Evolutionary conservation across 2,888 invertebrate species (phyloP), one percentile per base, ranked within the genome.

Genomic region (Trachelus tabidus): DNA sequence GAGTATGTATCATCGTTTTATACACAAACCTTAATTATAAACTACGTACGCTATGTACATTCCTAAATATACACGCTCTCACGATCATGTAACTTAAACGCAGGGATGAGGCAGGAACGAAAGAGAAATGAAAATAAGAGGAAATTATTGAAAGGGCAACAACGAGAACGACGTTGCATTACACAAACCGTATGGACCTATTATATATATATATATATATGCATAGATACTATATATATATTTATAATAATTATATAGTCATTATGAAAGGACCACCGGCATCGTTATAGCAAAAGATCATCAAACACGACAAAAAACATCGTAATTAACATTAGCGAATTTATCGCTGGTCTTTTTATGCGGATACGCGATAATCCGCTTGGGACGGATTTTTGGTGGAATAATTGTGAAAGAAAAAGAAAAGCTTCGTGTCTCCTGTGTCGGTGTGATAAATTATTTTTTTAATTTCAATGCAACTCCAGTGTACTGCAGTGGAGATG

Each of bases 1-100:
- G 79, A 90, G 89, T 89, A 89, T 89, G 90, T 91, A 91, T 91
- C 89, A 90, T 90, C 89, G 90, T 91, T 91, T 91, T 91, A 91
- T 91, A 91, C 90, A 90, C 89, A 90, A 78, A 90, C 86, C 85
- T 34, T 89, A 88, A 89, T 86, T 89, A 89, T 89, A 89, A 85
- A 90, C 86, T 90, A 89, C 87, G 87, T 90, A 90, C 89, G 87
- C 88, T 89, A 89, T 90, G 90, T 91, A 90, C 91, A 91, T 90
- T 91, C 90, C 90, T 90, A 90, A 56, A 81, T 83, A 88, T 88
- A 90, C 88, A 86, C 87, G 85, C 87, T 87, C 85, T 89, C 88
- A 88, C 87, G 86, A 85, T 87, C 87, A 87, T 86, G 84, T 84
- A 89, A 85, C 85, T 86, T 87, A 87, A 88, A 88, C 86, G 88